Conservation (phyloP, 53 echinoderm and acorn worm species). For the Antedon mediterranea region DNA sequence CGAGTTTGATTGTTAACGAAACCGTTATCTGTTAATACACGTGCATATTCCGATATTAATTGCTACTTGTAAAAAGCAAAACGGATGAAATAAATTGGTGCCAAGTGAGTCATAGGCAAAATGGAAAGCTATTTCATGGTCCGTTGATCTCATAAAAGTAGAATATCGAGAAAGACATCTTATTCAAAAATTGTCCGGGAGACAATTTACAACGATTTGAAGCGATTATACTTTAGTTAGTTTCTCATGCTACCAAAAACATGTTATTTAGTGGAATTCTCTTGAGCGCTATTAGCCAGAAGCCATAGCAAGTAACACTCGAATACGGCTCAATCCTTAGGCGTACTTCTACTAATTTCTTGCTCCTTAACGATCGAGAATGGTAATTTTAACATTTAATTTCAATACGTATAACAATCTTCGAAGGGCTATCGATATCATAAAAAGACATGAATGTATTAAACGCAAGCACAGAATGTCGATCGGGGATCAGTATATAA, state of each 20-base stretch:
- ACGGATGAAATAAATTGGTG: background rate
- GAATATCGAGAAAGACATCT: background rate
- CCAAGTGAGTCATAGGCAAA: background rate
- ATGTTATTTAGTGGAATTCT: slow-evolving; percentile 1
- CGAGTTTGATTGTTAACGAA: background rate
- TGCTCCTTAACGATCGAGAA: background rate
- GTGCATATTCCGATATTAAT: background rate
- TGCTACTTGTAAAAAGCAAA: background rate
- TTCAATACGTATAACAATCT: background rate
- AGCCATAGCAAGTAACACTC: background rate
- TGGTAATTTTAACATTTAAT: slow-evolving; percentile 1
- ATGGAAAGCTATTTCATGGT: slow-evolving; percentile 1
- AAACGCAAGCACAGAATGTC: background rate
- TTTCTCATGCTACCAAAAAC: background rate
- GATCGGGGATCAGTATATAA: background rate
- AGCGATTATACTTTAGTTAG: background rate
- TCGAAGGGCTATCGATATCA: slow-evolving; percentile 1
- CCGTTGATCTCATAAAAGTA: background rate
- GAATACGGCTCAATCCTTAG: background rate
- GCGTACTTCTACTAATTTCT: background rate
- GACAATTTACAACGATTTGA: background rate
- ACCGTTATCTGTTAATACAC: slow-evolving; percentile 1
- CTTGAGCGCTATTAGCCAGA: background rate
- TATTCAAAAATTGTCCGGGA: slow-evolving; percentile 1
- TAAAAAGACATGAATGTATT: background rate